phyloP scores from a whole-genome alignment of 2,113 vertebrate species.

The Scolopax mira region DNA sequence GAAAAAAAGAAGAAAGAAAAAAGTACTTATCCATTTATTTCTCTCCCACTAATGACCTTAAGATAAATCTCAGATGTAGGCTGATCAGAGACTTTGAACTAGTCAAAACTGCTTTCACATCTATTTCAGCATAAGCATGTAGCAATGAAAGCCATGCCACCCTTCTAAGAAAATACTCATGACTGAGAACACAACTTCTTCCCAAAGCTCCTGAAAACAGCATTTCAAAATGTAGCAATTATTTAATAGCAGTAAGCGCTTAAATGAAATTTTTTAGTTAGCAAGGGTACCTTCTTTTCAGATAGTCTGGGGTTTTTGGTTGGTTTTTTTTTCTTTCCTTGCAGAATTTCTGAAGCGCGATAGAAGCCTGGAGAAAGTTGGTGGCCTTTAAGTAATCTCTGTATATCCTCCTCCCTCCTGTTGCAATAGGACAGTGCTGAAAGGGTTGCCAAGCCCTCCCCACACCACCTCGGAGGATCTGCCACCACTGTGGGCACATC shows the following conservation, averaged over 20 bases:
- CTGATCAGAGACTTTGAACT: constrained; percentile 37
- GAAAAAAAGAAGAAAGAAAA: not conserved
- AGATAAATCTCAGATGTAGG: constrained; percentile 44
- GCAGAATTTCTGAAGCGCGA: constrained; percentile 56
- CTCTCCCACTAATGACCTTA: not conserved
- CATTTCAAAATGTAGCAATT: constrained; percentile 20
- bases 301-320: not conserved
- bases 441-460: constrained; percentile 16
- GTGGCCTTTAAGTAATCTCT: constrained; percentile 69
- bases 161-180: constrained; percentile 36
- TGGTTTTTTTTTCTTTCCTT: not conserved
- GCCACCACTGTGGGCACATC: not conserved
- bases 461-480: not conserved
- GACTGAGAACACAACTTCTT: not conserved
- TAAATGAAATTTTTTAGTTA: not conserved
- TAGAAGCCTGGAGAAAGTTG: constrained; percentile 2
- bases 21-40: constrained; percentile 27
- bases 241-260: constrained; percentile 10
- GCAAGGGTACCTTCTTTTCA: constrained; percentile 63
- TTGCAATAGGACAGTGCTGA: constrained; percentile 26
- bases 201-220: constrained; percentile 29
- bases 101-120: constrained; percentile 43
- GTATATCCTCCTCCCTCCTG: constrained; percentile 46
- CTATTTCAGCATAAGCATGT: constrained; percentile 12
- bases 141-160: not conserved